Evolutionary conservation across 1,140 invertebrate genomes (phyloP).

Genomic region (Olivierus martensii): DNA sequence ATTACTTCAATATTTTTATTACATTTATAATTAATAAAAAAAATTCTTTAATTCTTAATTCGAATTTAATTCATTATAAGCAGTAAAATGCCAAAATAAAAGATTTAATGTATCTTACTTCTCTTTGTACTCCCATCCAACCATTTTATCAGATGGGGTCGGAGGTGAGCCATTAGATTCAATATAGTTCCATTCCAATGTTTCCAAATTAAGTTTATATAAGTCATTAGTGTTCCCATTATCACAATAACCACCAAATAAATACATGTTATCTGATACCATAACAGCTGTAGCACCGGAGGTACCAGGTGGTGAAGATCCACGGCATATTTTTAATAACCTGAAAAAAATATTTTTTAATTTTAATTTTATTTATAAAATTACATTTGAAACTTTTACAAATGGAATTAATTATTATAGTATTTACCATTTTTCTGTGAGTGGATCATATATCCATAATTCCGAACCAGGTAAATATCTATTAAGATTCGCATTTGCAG

Average conservation of each 20-base stretch:
- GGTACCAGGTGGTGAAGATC: slow-evolving; percentile 24
- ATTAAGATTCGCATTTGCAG: slow-evolving; percentile 6
- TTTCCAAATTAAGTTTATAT: slow-evolving; percentile 27
- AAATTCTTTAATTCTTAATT: too few species aligned
- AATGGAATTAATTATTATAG: slow-evolving; percentile 2
- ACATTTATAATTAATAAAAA: too few species aligned
- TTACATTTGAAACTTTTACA: not conserved
- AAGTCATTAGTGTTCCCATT: slow-evolving; percentile 26
- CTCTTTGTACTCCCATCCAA: slow-evolving; percentile 29
- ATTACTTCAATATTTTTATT: too few species aligned
- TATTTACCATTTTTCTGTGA: slow-evolving; percentile 27
- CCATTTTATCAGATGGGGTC: slow-evolving; percentile 32
- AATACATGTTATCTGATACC: slow-evolving; percentile 28
- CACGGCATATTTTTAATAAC: slow-evolving; percentile 15
- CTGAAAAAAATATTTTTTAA: slow-evolving; percentile 8
- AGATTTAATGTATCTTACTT: slow-evolving; percentile 20
- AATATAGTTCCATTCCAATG: slow-evolving; percentile 25
- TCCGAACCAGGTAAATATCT: slow-evolving; percentile 22
- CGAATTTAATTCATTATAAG: too few species aligned
- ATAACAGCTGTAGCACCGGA: slow-evolving; percentile 30
- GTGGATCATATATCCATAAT: slow-evolving; percentile 28
- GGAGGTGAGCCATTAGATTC: slow-evolving; percentile 20
- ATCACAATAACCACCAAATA: slow-evolving; percentile 31
- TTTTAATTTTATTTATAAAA: not conserved
- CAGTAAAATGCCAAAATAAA: too few species aligned